phyloP scores from a whole-genome alignment of 2,797 vertebrate species.

The Sebastes wilsoni region DNA sequence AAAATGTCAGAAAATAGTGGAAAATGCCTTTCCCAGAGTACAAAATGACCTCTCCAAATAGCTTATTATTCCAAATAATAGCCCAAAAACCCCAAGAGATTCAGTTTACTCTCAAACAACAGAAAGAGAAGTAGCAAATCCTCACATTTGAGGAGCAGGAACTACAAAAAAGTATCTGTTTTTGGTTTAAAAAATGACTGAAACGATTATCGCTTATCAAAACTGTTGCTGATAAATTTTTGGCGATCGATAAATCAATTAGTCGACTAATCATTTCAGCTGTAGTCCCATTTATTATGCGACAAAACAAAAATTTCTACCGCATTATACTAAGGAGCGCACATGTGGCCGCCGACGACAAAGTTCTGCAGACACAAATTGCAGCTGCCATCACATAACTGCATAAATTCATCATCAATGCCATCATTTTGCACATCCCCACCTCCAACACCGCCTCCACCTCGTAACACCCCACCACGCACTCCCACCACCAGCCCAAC shows the following conservation, averaged over 20 bases:
- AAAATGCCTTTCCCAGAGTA: not conserved
- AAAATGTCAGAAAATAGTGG: not conserved
- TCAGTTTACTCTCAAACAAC: not conserved
- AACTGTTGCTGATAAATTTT: not conserved
- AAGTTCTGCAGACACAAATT: slow-evolving; percentile 40
- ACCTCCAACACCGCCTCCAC: slow-evolving; percentile 49
- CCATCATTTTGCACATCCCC: slow-evolving; percentile 75
- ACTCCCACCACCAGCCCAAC: slow-evolving; percentile 46
- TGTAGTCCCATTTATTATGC: not conserved
- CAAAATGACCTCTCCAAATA: not conserved
- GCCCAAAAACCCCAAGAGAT: not conserved
- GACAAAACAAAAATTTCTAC: not conserved
- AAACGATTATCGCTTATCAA: not conserved
- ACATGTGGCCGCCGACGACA: slow-evolving; percentile 5
- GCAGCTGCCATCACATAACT: slow-evolving; percentile 66
- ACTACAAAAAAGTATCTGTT: not conserved
- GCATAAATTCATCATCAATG: slow-evolving; percentile 84
- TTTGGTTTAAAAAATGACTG: not conserved
- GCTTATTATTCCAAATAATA: not conserved
- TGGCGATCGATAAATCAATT: not conserved
- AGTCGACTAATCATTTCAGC: not conserved
- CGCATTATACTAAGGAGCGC: not conserved
- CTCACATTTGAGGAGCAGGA: not conserved
- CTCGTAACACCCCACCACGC: slow-evolving; percentile 34
- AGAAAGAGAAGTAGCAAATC: not conserved